Percentiles rank a stretch among this genome's conserved stretches.
Conservation (phyloP, 64 coral and sea anemone species). For the Trachythela sp. region DNA sequence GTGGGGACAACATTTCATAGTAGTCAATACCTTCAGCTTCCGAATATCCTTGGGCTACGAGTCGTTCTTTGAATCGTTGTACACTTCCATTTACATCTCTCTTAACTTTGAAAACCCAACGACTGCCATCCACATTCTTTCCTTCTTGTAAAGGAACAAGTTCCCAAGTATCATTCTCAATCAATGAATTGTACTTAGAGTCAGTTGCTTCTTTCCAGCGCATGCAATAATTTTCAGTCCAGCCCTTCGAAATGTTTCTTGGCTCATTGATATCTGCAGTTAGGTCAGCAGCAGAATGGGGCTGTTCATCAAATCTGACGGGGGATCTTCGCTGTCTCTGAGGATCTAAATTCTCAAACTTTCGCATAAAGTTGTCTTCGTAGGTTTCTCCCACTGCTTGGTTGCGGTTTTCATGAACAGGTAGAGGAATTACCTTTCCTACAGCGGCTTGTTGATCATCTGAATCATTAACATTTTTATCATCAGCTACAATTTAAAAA, state of each 20-base stretch:
- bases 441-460: background rate
- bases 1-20: constrained; percentile 2
- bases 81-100: background rate
- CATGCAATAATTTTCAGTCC: background rate
- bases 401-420: background rate
- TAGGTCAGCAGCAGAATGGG: background rate
- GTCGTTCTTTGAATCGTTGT: background rate
- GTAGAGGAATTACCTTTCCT: background rate
- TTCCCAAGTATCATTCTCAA: background rate
- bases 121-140: background rate
- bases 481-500: background rate
- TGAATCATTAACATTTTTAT: background rate
- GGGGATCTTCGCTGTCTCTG: background rate
- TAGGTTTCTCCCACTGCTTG: background rate
- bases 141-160: background rate
- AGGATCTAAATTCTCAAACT: background rate
- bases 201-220: background rate
- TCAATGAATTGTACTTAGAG: background rate
- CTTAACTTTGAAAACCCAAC: background rate
- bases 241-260: background rate
- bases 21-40: background rate
- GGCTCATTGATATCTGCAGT: background rate
- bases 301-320: background rate
- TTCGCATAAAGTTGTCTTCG: background rate
- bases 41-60: background rate